phyloP scores from a whole-genome alignment of 2,888 invertebrate species.

The Heteromurus nitidus region DNA sequence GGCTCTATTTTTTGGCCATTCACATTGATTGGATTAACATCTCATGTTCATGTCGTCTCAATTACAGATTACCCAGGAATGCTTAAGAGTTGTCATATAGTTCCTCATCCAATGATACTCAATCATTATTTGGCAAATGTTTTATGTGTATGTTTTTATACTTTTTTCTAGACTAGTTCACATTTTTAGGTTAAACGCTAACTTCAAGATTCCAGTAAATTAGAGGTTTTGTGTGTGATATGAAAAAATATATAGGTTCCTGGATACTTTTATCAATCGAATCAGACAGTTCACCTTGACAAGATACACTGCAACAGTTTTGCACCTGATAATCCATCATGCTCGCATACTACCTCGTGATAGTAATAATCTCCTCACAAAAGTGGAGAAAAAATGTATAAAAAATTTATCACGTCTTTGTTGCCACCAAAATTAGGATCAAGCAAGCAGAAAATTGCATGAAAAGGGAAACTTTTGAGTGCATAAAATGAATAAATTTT shows the following conservation, averaged over 20 bases:
- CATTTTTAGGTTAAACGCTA: too few relatives aligned
- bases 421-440: constrained; percentile 5
- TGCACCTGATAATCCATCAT: constrained; percentile 6
- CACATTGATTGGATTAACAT: too few relatives aligned
- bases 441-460: constrained; percentile 19
- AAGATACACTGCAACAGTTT: not conserved
- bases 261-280: constrained; percentile 17
- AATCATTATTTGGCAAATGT: too few relatives aligned
- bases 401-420: constrained; percentile 16
- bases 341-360: not conserved
- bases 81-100: too few relatives aligned
- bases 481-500: constrained; percentile 28
- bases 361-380: constrained; percentile 1
- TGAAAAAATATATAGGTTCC: constrained; percentile 32
- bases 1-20: too few relatives aligned
- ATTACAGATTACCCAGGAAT: too few relatives aligned
- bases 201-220: constrained; percentile 27
- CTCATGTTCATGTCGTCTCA: too few relatives aligned
- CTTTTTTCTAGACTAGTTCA: too few relatives aligned
- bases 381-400: constrained; percentile 1
- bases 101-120: too few relatives aligned
- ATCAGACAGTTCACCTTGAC: constrained; percentile 30
- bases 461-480: constrained; percentile 46
- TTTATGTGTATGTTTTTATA: too few relatives aligned
- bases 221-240: not conserved